These are phyloP conservation scores for Biston stratarius DNA, from an alignment of 2,888 invertebrate species.

Conservation along the genomic window DNA sequence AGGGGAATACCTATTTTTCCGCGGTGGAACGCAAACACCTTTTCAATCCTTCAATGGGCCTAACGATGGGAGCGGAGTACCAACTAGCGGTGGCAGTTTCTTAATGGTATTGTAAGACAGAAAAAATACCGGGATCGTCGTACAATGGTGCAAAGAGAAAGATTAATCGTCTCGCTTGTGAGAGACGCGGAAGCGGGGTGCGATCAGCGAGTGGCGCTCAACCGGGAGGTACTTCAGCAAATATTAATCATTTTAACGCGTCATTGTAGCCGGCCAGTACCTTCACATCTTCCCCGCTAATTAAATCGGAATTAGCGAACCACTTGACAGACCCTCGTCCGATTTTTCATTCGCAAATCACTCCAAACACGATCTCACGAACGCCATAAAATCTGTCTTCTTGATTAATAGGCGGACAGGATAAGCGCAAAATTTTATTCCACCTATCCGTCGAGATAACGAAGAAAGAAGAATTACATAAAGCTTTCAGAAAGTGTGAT, in stretches of 20 bases:
- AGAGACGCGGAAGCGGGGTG: slow-evolving; percentile 61
- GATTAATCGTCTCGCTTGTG: slow-evolving; percentile 80
- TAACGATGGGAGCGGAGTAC: slow-evolving; percentile 73
- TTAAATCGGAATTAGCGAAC: slow-evolving; percentile 83
- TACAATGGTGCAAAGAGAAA: slow-evolving; percentile 83
- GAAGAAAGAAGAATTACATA: slow-evolving; percentile 78
- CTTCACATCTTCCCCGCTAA: slow-evolving; percentile 76
- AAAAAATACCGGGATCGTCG: slow-evolving; percentile 80
- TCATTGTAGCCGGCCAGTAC: slow-evolving; percentile 74
- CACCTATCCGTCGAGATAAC: slow-evolving; percentile 62
- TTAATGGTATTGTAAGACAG: slow-evolving; percentile 84
- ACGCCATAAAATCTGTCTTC: slow-evolving; percentile 69
- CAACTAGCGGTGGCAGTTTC: slow-evolving; percentile 84
- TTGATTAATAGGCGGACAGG: slow-evolving; percentile 71
- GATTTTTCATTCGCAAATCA: slow-evolving; percentile 69
- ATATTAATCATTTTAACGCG: slow-evolving; percentile 85
- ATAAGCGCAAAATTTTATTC: slow-evolving; percentile 61
- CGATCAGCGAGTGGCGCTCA: slow-evolving; percentile 51
- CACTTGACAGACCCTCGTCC: slow-evolving; percentile 78
- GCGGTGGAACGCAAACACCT: slow-evolving; percentile 84
- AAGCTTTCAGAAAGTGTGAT: slow-evolving; percentile 85
- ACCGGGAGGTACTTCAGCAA: slow-evolving; percentile 65
- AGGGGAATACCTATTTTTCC: slow-evolving; percentile 83
- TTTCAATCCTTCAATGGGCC: slow-evolving; percentile 83
- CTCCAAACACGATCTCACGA: slow-evolving; percentile 53